These are phyloP conservation scores for Pocillopora verrucosa DNA, from an alignment of 64 coral and sea anemone species.

Conservation along the genomic window DNA sequence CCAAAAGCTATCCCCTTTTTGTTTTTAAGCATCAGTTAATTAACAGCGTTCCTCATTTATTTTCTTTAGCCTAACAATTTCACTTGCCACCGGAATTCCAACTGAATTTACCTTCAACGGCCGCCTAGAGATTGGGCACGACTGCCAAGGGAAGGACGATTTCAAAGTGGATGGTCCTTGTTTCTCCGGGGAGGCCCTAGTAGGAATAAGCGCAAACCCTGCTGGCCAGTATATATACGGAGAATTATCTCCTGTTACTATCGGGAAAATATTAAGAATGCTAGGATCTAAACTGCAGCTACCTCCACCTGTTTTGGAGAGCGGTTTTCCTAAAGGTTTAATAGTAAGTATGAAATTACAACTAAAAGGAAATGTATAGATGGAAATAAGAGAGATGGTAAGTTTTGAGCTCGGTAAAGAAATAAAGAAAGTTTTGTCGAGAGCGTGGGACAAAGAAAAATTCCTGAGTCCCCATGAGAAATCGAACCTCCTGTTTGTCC, in stretches of 20 bases:
- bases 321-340: slow-evolving; percentile 75
- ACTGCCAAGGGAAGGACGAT: slow-evolving; percentile 62
- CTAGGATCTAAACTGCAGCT: slow-evolving; percentile 78
- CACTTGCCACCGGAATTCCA: slow-evolving; percentile 64
- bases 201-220: slow-evolving; percentile 72
- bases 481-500: no score
- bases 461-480: no score
- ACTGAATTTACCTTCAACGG: slow-evolving; percentile 71
- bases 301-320: slow-evolving; percentile 66
- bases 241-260: slow-evolving; percentile 61
- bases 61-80: slow-evolving; percentile 48
- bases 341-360: slow-evolving; percentile 46
- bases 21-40: no score
- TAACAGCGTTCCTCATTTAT: no score
- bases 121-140: slow-evolving; percentile 62
- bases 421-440: no score
- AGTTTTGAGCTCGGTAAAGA: no score
- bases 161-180: slow-evolving; percentile 72
- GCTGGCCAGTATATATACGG: slow-evolving; percentile 72
- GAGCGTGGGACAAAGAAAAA: no score
- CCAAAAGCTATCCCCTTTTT: no score
- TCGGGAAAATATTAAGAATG: slow-evolving; percentile 81
- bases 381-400: no score
- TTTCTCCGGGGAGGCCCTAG: slow-evolving; percentile 55
- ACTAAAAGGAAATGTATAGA: no score